Base-by-base conservation (phyloP, 2,113 vertebrate genomes). In the Potamarius usumacintae region DNA sequence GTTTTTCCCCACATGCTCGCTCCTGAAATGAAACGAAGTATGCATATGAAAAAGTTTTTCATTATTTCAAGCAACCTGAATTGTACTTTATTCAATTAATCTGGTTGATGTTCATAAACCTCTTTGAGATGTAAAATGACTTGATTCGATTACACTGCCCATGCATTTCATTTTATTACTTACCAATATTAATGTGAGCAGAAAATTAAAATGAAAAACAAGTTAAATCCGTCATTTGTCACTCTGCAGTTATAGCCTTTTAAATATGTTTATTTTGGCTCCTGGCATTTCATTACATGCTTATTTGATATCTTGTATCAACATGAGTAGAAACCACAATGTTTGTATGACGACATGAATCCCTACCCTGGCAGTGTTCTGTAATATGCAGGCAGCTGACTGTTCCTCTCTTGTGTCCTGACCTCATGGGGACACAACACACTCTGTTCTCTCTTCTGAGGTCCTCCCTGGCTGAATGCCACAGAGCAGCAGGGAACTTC, bases 201-300 rank as follows among this genome's bases (percentile, higher is more conserved):
- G 76, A 74, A 85, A 85, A 58, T 14, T 48, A 6, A n/a, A 83
- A 86, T 83, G 57, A 1, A 62, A 91, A 84, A 78, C 58, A 7
- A 81, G 72, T 67, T 89, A 92, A 93, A 92, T 92, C 90, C 86
- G 79, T 92, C 90, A 90, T 89, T 92, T 90, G 88, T 92, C 90
- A 82, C 27, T 48, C 83, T 71, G 34, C 87, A 80, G 90, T 85
- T 80, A 52, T 69, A 80, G 82, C 50, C 69, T 57, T 74, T 63
- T 90, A 80, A 92, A 92, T 84, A 87, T 92, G 91, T 92, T 92
- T 91, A 92, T 92, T 89, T 92, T 91, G 90, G 90, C n/a, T 79
- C 71, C 79, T 63, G 0, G 85, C 90, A 90, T 93, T 92, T 92
- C 86, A 94, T 90, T 89, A 87, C 42, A 15, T 22, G 52, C 63